Evolutionary conservation across 2,797 vertebrate species (phyloP).

Genomic region (Enteromius treurensis): DNA sequence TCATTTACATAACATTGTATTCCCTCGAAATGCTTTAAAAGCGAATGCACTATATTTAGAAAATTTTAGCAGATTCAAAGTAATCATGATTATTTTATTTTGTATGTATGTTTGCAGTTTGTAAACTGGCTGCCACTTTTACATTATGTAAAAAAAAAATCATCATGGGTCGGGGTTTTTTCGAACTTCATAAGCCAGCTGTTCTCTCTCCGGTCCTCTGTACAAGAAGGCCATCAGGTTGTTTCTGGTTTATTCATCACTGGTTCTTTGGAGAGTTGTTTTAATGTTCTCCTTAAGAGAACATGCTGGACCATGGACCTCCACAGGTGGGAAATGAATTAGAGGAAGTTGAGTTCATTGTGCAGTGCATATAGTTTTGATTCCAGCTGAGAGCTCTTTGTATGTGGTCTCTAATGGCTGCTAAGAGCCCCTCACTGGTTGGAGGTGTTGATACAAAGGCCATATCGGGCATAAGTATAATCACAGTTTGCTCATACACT

Average conservation of each 20-base stretch:
- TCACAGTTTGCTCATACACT: conserved; percentile 49
- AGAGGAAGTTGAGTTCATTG: conserved; percentile 63
- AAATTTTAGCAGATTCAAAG: neutral
- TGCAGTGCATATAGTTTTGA: conserved; percentile 54
- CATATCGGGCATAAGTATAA: conserved; percentile 44
- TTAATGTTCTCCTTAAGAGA: conserved; percentile 81
- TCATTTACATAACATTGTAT: neutral
- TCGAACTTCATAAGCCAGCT: conserved; percentile 85
- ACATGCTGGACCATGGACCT: conserved; percentile 82
- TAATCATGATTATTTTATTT: conserved; percentile 23
- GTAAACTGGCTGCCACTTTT: conserved; percentile 71
- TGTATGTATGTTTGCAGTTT: conserved; percentile 2
- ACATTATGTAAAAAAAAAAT: conserved; percentile 52
- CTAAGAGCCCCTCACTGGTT: conserved; percentile 58
- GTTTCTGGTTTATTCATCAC: conserved; percentile 83
- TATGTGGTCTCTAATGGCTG: conserved; percentile 45
- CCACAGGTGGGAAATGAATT: conserved; percentile 88
- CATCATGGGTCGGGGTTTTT: conserved; percentile 47
- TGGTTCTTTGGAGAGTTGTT: conserved; percentile 84
- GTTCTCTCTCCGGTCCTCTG: conserved; percentile 88
- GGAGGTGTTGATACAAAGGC: conserved; percentile 61
- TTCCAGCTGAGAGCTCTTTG: conserved; percentile 58
- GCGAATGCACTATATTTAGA: neutral
- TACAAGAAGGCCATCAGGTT: conserved; percentile 87
- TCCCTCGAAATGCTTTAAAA: neutral